These are phyloP conservation scores for Rhabditoides inermis DNA, from an alignment of 2,888 invertebrate species.

Conservation along the genomic window DNA sequence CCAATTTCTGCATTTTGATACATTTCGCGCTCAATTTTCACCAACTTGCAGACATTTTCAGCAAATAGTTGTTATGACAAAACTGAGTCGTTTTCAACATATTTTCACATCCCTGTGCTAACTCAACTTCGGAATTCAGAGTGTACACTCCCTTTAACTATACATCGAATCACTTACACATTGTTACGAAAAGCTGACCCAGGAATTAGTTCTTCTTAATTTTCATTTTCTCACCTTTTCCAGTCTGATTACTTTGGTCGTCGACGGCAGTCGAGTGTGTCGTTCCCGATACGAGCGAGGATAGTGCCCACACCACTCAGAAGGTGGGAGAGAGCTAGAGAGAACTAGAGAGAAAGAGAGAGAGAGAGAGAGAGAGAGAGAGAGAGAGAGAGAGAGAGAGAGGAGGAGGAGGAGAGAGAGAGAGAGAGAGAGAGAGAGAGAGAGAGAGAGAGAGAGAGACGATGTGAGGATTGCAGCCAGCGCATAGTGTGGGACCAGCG, in stretches of 20 bases:
- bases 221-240: neutral
- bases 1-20: no score
- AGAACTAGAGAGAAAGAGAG: neutral
- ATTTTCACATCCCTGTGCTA: no score
- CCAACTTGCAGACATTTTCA: no score
- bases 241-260: constrained; percentile 6
- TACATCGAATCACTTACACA: no score
- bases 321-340: constrained; percentile 56
- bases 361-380: constrained; percentile 1
- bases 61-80: no score
- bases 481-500: constrained; percentile 12
- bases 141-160: no score
- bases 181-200: no score
- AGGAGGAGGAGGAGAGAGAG: neutral
- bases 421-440: neutral
- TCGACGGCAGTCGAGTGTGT: constrained; percentile 54
- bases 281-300: constrained; percentile 60
- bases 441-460: neutral
- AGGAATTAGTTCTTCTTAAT: neutral
- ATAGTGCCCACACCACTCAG: constrained; percentile 84
- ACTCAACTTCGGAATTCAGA: no score
- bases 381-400: neutral
- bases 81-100: no score
- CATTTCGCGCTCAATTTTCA: no score
- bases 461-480: constrained; percentile 4